Evolutionary conservation across 2,797 vertebrate species (phyloP).

Genomic region (Apodemus agrarius): DNA sequence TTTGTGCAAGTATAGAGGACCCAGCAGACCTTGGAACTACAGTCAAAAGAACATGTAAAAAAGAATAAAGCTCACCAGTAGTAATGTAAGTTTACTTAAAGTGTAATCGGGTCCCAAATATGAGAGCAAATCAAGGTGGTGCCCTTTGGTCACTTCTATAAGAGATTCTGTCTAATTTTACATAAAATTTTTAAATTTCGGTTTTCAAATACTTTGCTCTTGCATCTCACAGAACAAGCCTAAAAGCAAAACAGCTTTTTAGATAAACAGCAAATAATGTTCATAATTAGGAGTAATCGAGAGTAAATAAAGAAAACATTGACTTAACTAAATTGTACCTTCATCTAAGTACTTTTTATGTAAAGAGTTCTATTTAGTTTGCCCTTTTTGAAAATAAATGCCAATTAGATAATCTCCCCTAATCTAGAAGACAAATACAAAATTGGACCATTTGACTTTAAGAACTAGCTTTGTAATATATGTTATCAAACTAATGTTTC

Average conservation of each 20-base stretch:
- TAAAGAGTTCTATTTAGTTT: neutral
- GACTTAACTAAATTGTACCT: constrained; percentile 20
- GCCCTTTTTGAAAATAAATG: neutral
- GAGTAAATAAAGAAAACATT: neutral
- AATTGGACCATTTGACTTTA: constrained; percentile 1
- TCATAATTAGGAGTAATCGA: neutral
- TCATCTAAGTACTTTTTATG: constrained; percentile 41
- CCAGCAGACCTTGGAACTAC: neutral
- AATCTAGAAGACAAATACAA: neutral
- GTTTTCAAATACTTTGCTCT: constrained; percentile 23
- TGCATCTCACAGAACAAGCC: constrained; percentile 17
- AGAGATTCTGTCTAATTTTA: neutral
- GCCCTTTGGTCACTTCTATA: neutral
- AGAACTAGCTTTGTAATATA: constrained; percentile 8
- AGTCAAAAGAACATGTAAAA: neutral
- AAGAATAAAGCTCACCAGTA: neutral
- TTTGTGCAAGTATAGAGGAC: constrained; percentile 5
- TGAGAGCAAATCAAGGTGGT: neutral
- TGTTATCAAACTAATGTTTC: constrained; percentile 57
- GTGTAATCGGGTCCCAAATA: neutral
- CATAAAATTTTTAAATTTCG: neutral
- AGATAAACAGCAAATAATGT: neutral
- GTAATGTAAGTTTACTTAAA: neutral
- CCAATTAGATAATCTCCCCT: neutral
- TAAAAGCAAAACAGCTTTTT: neutral